Evolutionary conservation across 2,797 vertebrate species (phyloP).

Genomic region (Cynopterus sphinx): DNA sequence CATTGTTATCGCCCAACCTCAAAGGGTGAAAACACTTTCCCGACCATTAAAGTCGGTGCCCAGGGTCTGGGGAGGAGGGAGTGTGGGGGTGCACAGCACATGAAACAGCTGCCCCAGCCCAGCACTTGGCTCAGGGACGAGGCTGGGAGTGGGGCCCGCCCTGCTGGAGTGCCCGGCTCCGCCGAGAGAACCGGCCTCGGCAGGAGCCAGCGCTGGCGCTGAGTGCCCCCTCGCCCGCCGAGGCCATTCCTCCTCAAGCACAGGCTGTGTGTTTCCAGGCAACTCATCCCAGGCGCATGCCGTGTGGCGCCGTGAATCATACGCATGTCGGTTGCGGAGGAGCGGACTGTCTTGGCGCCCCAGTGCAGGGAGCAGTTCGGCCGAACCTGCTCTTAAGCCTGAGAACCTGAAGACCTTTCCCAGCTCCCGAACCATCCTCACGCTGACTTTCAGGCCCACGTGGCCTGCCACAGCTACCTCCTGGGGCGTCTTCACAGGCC

Average conservation of each 20-base stretch:
- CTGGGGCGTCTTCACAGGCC: rapidly evolving
- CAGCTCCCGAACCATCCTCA: rapidly evolving
- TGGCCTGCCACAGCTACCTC: background rate
- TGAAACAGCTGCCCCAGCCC: too few relatives aligned
- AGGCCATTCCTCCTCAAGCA: background rate
- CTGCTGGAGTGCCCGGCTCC: too few relatives aligned
- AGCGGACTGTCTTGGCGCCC: background rate
- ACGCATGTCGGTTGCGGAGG: too few relatives aligned
- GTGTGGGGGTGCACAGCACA: too few relatives aligned
- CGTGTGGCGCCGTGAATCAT: background rate
- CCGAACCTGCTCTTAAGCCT: background rate
- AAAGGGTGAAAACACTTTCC: background rate
- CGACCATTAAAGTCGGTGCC: background rate
- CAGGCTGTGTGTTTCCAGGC: background rate
- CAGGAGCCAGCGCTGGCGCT: background rate
- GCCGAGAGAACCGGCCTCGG: background rate
- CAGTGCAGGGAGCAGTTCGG: background rate
- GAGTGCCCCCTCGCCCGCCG: rapidly evolving
- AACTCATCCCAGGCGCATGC: too few relatives aligned
- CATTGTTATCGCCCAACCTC: background rate
- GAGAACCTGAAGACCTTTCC: background rate
- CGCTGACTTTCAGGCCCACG: background rate
- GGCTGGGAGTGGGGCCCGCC: too few relatives aligned
- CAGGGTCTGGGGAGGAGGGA: background rate
- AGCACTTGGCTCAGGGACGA: too few relatives aligned